Evolutionary conservation across 2,113 vertebrate genomes (phyloP).

Genomic region (Leptobrachium leishanense): DNA sequence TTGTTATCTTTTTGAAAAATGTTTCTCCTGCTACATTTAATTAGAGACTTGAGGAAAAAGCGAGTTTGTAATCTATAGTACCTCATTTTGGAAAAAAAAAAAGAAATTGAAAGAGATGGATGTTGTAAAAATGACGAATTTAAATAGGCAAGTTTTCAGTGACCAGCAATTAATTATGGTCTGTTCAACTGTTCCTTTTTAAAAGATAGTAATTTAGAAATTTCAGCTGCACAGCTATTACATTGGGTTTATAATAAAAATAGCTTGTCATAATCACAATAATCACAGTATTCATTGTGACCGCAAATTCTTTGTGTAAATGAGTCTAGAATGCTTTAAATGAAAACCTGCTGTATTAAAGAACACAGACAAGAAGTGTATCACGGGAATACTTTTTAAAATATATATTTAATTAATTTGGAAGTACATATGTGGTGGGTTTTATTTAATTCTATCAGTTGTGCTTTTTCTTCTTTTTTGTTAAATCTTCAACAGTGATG

Average conservation of each 20-base stretch:
- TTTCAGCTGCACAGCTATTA: conserved; percentile 22
- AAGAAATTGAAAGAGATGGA: not conserved
- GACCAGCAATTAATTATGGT: conserved; percentile 38
- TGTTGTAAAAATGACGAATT: conserved; percentile 25
- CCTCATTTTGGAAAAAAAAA: too few relatives aligned
- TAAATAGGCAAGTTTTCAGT: conserved; percentile 25
- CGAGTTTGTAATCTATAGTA: too few relatives aligned
- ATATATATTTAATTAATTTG: too few relatives aligned
- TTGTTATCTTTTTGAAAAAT: too few relatives aligned
- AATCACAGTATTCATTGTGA: conserved; percentile 9
- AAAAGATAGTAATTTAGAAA: conserved; percentile 23
- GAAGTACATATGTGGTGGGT: too few relatives aligned
- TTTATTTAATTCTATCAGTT: too few relatives aligned
- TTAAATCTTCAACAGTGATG: not conserved
- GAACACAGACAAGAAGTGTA: not conserved
- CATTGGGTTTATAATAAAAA: conserved; percentile 14
- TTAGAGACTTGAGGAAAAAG: not conserved
- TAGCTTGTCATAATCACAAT: conserved; percentile 27
- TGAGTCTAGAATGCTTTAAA: not conserved
- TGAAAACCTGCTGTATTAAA: not conserved
- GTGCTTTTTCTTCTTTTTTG: too few relatives aligned
- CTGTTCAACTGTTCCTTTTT: conserved; percentile 9
- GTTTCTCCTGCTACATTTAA: too few relatives aligned
- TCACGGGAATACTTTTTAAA: too few relatives aligned
- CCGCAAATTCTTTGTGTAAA: conserved; percentile 13